Base-by-base conservation (phyloP, 1,140 invertebrate species). In the Pomacea maculata region DNA sequence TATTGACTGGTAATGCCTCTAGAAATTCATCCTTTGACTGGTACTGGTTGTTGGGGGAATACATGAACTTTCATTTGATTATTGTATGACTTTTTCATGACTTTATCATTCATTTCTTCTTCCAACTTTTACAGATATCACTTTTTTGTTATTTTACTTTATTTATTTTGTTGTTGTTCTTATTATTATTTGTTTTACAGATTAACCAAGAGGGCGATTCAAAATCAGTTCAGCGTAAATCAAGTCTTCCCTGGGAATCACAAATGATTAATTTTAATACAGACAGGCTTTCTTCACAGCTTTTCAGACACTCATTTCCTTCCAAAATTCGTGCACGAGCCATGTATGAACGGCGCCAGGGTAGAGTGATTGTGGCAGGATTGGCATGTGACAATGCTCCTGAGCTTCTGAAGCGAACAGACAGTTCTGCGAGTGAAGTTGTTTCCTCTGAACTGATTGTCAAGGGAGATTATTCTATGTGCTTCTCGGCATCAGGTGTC, bases 331-430 rank as follows among this genome's bases (percentile, higher is more conserved):
- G 94, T 83, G 93, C 96, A 82, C 93, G 93, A 71, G 93, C 94
- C 3, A 94, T 94, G 87, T 90, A 96, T 55, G 95, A 96, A 85
- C 95, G 95, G 83, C 95, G 96, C 88, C 94, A 96, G 88, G 95
- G 94, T 86, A 95, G 94, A 78, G 84, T 92, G 17, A 84, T 88
- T 34, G 83, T 88, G 4, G 87, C 89, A 73, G 85, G 88, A 15
- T 85, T 92, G 17, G 86, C 86, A 45, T 92, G 91, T 86, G 85
- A 87, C n/a, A 87, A 90, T 72, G 87, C 88, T 63, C 87, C 89
- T 45, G 86, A 88, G 55, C 78, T 90, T 12, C 79, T 91, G 14
- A 87, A 85, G 74, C 82, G 87, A 80, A 83, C 74, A 61, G 90
- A 88, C 88, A 89, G 92, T 89, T 79, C 91, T 91, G 93, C 86